Percentiles rank a stretch among this genome's conserved stretches.
Evolutionary conservation across 2,888 invertebrate species (phyloP).

Genomic region (Sipunculus nudus): DNA sequence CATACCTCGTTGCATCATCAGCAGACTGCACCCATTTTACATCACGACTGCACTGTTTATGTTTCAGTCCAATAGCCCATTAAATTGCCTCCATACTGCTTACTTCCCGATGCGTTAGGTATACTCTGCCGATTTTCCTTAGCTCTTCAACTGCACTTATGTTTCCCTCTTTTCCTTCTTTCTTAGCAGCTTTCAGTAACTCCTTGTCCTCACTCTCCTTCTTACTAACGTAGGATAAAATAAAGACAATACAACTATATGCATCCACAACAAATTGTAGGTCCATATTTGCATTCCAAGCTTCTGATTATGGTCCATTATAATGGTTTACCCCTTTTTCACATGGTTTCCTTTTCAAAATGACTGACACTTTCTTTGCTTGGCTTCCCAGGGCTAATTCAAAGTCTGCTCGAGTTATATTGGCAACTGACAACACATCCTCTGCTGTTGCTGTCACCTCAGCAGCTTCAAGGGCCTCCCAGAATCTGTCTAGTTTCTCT

Average conservation of each 20-base stretch:
- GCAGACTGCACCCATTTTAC: neutral
- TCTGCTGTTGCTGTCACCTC: neutral
- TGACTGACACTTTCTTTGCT: slow-evolving; percentile 14
- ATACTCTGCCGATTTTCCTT: neutral
- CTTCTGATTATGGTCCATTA: slow-evolving; percentile 23
- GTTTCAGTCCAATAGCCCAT: neutral
- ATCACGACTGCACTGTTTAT: slow-evolving; percentile 1
- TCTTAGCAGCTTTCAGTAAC: neutral
- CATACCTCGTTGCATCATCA: neutral
- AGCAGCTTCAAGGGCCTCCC: slow-evolving; percentile 6
- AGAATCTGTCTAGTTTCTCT: slow-evolving; percentile 9
- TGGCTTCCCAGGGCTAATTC: slow-evolving; percentile 18
- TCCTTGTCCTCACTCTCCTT: neutral
- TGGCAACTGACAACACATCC: slow-evolving; percentile 5
- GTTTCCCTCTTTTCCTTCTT: slow-evolving; percentile 1
- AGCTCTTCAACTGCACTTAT: neutral
- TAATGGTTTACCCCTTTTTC: slow-evolving; percentile 36
- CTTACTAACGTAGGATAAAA: neutral
- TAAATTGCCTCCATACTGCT: neutral
- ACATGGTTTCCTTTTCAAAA: slow-evolving; percentile 16
- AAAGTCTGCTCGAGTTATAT: slow-evolving; percentile 12
- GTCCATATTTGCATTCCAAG: slow-evolving; percentile 28
- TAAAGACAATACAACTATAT: neutral
- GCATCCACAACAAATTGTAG: slow-evolving; percentile 1
- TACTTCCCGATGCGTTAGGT: neutral